Percentiles rank a stretch among this genome's conserved stretches.
phyloP scores from a whole-genome alignment of 2,888 invertebrate species.

The Epirrita christyi region DNA sequence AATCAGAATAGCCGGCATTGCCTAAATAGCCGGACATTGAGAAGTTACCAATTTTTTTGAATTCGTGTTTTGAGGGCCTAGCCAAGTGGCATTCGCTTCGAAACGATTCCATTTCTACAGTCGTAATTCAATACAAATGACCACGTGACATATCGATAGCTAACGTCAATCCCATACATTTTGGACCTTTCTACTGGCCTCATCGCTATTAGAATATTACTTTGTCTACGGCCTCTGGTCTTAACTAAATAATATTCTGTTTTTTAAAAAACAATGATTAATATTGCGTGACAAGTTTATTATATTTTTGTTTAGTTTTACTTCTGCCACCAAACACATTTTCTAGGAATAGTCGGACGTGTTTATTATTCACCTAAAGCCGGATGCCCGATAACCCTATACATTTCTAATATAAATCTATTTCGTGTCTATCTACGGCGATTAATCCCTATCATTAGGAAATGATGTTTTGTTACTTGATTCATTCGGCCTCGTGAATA shows the following conservation, averaged over 20 bases:
- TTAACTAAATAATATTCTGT: too few relatives aligned
- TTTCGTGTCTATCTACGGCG: slow-evolving; percentile 23
- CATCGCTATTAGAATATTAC: too few relatives aligned
- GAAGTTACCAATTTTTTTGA: neutral
- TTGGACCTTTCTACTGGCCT: too few relatives aligned
- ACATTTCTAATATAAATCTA: slow-evolving; percentile 30
- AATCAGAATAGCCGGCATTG: slow-evolving; percentile 6
- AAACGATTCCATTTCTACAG: too few relatives aligned
- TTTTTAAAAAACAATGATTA: too few relatives aligned
- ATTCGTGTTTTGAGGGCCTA: neutral
- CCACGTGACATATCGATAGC: too few relatives aligned
- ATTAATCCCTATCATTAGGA: slow-evolving; percentile 35
- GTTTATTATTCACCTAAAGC: neutral
- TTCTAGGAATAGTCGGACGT: neutral
- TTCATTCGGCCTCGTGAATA: slow-evolving; percentile 30
- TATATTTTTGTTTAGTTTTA: neutral
- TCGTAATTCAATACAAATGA: too few relatives aligned
- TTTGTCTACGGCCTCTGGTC: too few relatives aligned
- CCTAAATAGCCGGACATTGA: neutral
- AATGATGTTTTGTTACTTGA: slow-evolving; percentile 32
- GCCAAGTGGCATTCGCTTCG: too few relatives aligned
- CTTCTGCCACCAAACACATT: neutral
- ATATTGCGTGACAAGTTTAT: too few relatives aligned
- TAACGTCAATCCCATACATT: too few relatives aligned
- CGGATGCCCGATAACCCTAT: slow-evolving; percentile 10